Conservation (phyloP, 2,888 invertebrate genomes). For the Parnassius mnemosyne region DNA sequence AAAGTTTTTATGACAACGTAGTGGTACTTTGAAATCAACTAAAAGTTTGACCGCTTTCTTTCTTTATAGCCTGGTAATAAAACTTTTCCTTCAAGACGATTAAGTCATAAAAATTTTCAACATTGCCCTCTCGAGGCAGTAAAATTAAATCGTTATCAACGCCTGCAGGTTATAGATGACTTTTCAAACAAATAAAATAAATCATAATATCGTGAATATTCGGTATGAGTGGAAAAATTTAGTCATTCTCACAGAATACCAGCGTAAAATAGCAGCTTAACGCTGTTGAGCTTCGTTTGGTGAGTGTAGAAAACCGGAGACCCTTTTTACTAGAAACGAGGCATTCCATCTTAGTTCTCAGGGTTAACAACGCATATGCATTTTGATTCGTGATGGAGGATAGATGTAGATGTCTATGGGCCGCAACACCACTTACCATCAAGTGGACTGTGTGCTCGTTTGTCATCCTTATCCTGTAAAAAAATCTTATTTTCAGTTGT, state of each 20-base stretch:
- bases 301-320: no score
- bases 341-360: no score
- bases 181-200: slow-evolving; percentile 28
- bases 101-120: slow-evolving; percentile 36
- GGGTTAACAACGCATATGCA: no score
- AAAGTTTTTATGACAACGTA: slow-evolving; percentile 25
- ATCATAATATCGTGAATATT: slow-evolving; percentile 14
- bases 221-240: neutral
- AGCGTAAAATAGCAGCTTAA: no score
- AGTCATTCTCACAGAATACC: neutral
- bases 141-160: slow-evolving; percentile 31
- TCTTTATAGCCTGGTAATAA: slow-evolving; percentile 25
- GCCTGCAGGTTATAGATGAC: slow-evolving; percentile 28
- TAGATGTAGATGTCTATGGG: no score
- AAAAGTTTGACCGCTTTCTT: slow-evolving; percentile 26
- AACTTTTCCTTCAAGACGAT: slow-evolving; percentile 26
- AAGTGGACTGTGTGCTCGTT: no score
- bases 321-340: no score
- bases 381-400: no score
- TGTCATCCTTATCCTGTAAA: no score
- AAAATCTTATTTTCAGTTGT: no score
- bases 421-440: no score
- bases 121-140: slow-evolving; percentile 30
- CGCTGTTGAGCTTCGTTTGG: no score
- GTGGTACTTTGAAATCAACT: slow-evolving; percentile 27